phyloP scores from a whole-genome alignment of 2,113 vertebrate genomes.

The Ifrita kowaldi region DNA sequence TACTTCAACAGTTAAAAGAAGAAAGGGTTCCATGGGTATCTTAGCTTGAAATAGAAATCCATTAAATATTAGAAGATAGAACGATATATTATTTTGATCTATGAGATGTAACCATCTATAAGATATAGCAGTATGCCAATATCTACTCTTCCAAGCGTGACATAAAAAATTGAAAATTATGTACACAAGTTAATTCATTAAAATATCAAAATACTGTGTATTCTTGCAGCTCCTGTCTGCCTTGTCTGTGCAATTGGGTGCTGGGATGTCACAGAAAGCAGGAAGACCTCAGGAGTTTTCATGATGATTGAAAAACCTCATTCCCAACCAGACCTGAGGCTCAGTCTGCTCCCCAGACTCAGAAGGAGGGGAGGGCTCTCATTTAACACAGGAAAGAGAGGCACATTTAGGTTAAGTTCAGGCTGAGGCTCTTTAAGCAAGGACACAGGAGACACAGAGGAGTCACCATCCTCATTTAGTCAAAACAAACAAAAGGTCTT shows the following conservation, averaged over 20 bases:
- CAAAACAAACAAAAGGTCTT: not conserved
- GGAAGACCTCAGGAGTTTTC: not conserved
- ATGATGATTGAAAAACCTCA: not conserved
- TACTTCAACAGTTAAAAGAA: not conserved
- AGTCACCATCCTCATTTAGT: not conserved
- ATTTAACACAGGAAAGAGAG: not conserved
- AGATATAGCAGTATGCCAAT: not conserved
- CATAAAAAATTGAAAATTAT: not conserved
- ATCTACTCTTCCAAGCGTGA: not conserved
- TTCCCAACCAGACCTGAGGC: not conserved
- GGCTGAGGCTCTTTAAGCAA: not conserved
- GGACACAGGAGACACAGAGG: not conserved
- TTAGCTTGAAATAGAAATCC: not conserved
- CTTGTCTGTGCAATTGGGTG: not conserved
- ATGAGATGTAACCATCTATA: not conserved
- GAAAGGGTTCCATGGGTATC: rapidly evolving
- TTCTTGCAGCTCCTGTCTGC: not conserved
- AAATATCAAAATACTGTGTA: not conserved
- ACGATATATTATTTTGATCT: not conserved
- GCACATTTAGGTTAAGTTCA: not conserved
- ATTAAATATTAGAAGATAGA: not conserved
- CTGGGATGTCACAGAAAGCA: not conserved
- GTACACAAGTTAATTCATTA: not conserved
- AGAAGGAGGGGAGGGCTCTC: not conserved
- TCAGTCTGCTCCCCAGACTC: not conserved